Evolutionary conservation across 2,888 invertebrate genomes (phyloP).

Genomic region (Coenonympha arcania): DNA sequence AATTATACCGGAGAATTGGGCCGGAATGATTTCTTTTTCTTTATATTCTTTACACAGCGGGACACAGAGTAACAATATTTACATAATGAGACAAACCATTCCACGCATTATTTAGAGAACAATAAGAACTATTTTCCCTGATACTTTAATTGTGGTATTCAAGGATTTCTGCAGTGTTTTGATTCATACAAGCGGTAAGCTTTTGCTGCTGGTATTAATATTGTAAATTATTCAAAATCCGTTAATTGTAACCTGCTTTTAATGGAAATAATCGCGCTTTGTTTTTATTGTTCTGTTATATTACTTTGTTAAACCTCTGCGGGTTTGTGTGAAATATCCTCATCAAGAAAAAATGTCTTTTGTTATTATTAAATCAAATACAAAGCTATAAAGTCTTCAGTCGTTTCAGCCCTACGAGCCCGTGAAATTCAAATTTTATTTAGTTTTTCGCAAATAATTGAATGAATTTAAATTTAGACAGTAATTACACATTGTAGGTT

Average conservation of each 20-base stretch:
- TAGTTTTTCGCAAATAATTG: too few relatives aligned
- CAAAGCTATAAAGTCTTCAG: too few relatives aligned
- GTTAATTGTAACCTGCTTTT: conserved; percentile 27
- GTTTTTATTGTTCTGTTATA: conserved; percentile 30
- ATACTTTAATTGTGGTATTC: conserved; percentile 6
- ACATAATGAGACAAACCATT: conserved; percentile 11
- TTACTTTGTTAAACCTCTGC: not conserved
- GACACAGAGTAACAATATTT: conserved; percentile 6
- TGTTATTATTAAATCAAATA: too few relatives aligned
- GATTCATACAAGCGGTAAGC: conserved; percentile 48
- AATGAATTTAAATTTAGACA: too few relatives aligned
- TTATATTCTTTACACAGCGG: conserved; percentile 22
- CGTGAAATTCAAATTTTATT: too few relatives aligned
- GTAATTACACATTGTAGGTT: too few relatives aligned
- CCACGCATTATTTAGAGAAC: conserved; percentile 6
- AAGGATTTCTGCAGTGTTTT: conserved; percentile 42
- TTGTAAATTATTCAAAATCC: conserved; percentile 41
- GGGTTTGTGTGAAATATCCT: not conserved
- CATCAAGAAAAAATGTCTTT: not conserved
- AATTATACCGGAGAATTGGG: conserved; percentile 44
- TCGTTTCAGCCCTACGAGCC: too few relatives aligned
- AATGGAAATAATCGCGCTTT: conserved; percentile 30
- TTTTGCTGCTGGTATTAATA: conserved; percentile 38
- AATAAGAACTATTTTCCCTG: conserved; percentile 12
- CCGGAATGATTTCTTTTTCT: conserved; percentile 47